phyloP scores from a whole-genome alignment of 1,140 invertebrate genomes.

The Meloidogyne chitwoodi region DNA sequence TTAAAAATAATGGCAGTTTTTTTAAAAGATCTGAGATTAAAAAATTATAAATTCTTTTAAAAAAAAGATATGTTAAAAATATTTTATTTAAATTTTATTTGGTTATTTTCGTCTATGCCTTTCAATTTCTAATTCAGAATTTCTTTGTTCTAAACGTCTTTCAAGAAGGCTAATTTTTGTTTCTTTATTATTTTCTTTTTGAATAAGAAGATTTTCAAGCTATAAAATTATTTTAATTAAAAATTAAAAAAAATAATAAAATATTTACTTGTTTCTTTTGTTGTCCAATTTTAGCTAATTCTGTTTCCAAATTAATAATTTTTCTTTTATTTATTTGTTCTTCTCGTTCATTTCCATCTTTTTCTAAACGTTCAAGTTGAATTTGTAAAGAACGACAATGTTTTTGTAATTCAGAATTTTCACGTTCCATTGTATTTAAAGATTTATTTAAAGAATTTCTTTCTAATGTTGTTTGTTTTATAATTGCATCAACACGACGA shows the following conservation, averaged over 20 bases:
- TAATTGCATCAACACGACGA: constrained; percentile 17
- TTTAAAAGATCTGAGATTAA: too few species aligned
- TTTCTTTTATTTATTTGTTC: not conserved
- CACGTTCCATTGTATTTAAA: constrained; percentile 19
- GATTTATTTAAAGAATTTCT: constrained; percentile 22
- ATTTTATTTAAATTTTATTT: too few species aligned
- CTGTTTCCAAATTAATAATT: constrained; percentile 1
- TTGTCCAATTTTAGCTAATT: not conserved
- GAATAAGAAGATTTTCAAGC: not conserved
- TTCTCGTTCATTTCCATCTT: not conserved
- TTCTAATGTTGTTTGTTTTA: constrained; percentile 24
- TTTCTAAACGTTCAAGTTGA: not conserved
- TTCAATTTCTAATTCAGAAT: not conserved
- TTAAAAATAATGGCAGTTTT: too few species aligned
- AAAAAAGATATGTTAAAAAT: too few species aligned
- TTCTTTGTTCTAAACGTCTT: not conserved
- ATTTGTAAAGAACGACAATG: constrained; percentile 10
- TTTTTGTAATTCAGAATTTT: constrained; percentile 21
- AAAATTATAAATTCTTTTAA: too few species aligned
- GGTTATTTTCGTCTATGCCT: not conserved
- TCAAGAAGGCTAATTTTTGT: not conserved
- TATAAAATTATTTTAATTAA: not conserved
- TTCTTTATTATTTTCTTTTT: not conserved
- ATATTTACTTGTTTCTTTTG: not conserved
- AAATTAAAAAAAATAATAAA: not conserved